Percentiles rank a stretch among this genome's conserved stretches.
Evolutionary conservation across 2,797 vertebrate genomes (phyloP).

Genomic region (Scolopax bukidnonensis): DNA sequence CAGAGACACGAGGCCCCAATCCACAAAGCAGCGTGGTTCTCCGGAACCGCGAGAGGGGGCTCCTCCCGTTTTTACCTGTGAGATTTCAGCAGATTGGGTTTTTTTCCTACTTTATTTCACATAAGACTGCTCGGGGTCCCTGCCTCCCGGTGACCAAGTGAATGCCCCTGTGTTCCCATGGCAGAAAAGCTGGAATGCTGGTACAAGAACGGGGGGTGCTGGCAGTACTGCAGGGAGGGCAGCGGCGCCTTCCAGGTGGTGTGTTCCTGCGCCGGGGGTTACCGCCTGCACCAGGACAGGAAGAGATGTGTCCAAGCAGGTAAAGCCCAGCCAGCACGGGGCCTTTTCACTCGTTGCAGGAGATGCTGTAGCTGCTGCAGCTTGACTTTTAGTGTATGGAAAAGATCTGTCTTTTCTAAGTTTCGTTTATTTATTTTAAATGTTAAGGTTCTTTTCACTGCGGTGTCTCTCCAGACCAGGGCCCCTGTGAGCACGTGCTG

Average conservation of each 20-base stretch:
- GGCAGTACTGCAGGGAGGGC: constrained; percentile 83
- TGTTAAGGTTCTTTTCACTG: neutral
- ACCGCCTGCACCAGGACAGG: constrained; percentile 76
- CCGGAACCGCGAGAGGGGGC: neutral
- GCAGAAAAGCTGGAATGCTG: constrained; percentile 79
- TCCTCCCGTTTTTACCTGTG: neutral
- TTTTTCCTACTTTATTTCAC: neutral
- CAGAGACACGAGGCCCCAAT: no score
- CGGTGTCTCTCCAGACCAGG: neutral
- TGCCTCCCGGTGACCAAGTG: neutral
- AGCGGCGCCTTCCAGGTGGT: constrained; percentile 42
- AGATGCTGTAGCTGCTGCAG: neutral
- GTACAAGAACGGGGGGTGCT: constrained; percentile 84
- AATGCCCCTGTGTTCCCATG: neutral
- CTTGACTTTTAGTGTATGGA: neutral
- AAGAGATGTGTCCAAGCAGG: constrained; percentile 75
- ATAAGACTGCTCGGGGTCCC: fast-evolving
- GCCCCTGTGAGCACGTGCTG: fast-evolving
- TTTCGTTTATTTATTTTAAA: neutral
- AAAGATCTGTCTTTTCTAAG: neutral
- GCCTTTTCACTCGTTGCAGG: neutral
- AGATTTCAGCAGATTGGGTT: neutral
- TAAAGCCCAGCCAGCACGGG: neutral
- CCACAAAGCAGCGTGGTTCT: neutral
- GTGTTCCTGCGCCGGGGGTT: constrained; percentile 84